Conservation (phyloP, 2,797 vertebrate genomes). For the Peromyscus nudipes region DNA sequence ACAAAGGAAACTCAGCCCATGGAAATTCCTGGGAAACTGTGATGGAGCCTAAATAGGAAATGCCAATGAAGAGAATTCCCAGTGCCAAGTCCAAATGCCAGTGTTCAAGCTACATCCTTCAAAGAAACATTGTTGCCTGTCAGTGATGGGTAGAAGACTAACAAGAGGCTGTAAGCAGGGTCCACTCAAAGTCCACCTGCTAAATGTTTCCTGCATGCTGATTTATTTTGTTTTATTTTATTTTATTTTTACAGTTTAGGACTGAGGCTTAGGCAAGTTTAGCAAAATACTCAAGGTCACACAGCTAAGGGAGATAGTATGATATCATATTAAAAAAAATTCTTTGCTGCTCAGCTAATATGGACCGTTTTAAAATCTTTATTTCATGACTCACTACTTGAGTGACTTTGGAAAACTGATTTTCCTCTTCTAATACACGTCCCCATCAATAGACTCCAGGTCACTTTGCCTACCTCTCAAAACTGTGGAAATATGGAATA, state of each 20-base stretch:
- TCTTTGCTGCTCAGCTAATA: constrained; percentile 57
- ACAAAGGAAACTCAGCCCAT: constrained; percentile 65
- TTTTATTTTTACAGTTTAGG: neutral
- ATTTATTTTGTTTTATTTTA: neutral
- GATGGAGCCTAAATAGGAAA: constrained; percentile 66
- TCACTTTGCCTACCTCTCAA: constrained; percentile 14
- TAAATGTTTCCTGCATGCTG: neutral
- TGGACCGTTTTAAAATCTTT: constrained; percentile 59
- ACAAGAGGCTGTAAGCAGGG: neutral
- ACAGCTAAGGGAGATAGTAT: constrained; percentile 31
- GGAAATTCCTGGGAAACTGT: constrained; percentile 75
- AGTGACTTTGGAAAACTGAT: constrained; percentile 42
- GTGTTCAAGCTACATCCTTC: neutral
- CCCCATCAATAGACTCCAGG: constrained; percentile 4
- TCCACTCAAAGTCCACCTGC: neutral
- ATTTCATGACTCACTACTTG: constrained; percentile 69
- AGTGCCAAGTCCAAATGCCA: constrained; percentile 55
- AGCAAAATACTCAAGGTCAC: constrained; percentile 18
- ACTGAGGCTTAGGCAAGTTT: constrained; percentile 11
- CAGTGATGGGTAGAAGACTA: neutral
- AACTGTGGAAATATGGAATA: neutral
- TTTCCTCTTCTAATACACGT: constrained; percentile 52
- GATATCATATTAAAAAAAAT: constrained; percentile 42
- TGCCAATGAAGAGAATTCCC: constrained; percentile 51
- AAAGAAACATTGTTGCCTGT: neutral